Conservation (phyloP, 2,113 vertebrate species). For the Cacatua alba region DNA sequence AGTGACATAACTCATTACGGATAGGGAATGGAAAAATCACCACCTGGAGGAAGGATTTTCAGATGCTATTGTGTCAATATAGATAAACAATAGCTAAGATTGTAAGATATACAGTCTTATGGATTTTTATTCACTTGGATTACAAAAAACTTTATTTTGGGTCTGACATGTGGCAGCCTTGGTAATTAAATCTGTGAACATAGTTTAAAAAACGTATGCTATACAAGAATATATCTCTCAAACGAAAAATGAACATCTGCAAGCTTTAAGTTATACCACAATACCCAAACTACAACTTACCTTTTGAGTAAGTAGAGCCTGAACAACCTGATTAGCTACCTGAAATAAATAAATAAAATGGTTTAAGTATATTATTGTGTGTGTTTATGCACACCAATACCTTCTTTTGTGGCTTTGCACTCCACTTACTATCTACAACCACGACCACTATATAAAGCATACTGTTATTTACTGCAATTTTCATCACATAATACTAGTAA, state of each 20-base stretch:
- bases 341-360: constrained; percentile 69
- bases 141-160: background rate
- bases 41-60: background rate
- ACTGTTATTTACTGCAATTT: background rate
- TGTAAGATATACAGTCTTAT: background rate
- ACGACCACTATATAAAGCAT: background rate
- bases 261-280: background rate
- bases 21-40: background rate
- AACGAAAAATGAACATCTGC: background rate
- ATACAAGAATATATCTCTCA: background rate
- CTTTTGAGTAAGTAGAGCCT: constrained; percentile 95
- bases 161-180: background rate
- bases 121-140: background rate
- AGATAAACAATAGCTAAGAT: background rate
- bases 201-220: background rate
- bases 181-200: background rate
- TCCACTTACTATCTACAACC: background rate
- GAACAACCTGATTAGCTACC: constrained; percentile 95
- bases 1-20: background rate
- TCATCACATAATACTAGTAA: background rate
- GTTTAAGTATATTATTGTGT: background rate
- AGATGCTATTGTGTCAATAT: background rate
- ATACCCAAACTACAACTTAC: constrained; percentile 67
- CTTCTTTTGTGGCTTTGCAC: background rate
- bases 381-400: background rate